Base-by-base conservation (phyloP, 2,888 invertebrate species). In the Amblyjoppa proteus region DNA sequence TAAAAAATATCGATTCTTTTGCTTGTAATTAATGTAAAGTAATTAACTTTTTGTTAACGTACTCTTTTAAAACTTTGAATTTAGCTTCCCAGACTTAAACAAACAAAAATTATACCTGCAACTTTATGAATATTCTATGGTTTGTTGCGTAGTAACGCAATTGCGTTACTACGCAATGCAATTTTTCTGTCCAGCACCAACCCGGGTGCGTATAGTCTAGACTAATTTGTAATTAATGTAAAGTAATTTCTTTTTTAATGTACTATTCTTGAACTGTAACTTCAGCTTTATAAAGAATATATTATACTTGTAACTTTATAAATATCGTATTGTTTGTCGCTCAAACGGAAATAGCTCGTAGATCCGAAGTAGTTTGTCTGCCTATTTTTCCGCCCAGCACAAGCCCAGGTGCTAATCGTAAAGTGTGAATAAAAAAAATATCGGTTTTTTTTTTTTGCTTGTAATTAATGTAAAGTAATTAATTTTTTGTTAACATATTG, bases 261-360 rank as follows among this genome's bases (percentile, higher is more conserved):
- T 20, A 20, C 20, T 20, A 20, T 20, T 20, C 20, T 20, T 20
- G 20, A 20, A 20, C 20, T 20, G 20, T 20, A 20, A 20, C 20
- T 20, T 20, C 20, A 20, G 20, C 20, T 20, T 20, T 20, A 20
- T 20, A 20, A 20, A 20, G 20, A 20, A 20, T 20, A 20, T 20
- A 16, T 9, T 31, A 51, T 53, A 2, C 53, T 2, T 16, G 25
- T 3, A 31, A 0, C 13, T 20, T 11, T 38, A 38, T 11, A 4
- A 11, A 38, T 56, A 34, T 71, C 41, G 38, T 38, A n/a, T 34
- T n/a, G 34, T 53, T 20, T 20, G 20, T 71, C 13, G 34, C 53
- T 34, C 2, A 25, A 25, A 20, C 41, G 41, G 25, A 58, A 73
- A 58, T 73, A 25, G 25, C 56, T 73, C 38, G 41, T 41, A 73